Conservation (phyloP, 2,113 vertebrate genomes). For the Nestor notabilis region DNA sequence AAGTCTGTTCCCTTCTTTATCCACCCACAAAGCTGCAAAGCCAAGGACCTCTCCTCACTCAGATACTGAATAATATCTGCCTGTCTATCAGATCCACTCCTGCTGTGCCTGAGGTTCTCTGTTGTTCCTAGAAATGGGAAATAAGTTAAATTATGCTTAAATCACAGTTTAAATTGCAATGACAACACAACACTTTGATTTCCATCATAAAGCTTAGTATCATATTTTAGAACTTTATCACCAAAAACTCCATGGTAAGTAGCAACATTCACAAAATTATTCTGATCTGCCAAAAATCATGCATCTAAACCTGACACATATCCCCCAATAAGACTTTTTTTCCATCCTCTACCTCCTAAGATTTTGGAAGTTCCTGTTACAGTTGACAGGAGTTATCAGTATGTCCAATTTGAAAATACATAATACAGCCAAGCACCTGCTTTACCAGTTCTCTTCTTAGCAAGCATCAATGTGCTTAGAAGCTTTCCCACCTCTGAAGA, state of each 20-base stretch:
- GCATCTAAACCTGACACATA: neutral
- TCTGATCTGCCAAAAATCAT: neutral
- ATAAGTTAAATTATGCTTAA: neutral
- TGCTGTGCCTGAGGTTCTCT: constrained; percentile 86
- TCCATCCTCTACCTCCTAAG: neutral
- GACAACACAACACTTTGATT: neutral
- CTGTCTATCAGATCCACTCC: constrained; percentile 90
- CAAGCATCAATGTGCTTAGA: neutral
- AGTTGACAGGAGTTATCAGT: neutral
- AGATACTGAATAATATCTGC: constrained; percentile 86
- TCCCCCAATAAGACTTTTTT: neutral
- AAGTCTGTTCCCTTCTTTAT: constrained; percentile 88
- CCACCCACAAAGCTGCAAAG: constrained; percentile 96
- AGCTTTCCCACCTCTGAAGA: neutral
- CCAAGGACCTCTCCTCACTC: constrained; percentile 92
- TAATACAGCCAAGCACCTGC: neutral
- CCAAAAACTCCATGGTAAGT: neutral
- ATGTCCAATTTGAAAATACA: neutral
- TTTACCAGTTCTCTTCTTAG: neutral
- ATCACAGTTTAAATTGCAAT: neutral
- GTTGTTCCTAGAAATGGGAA: constrained; percentile 80
- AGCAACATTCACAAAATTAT: neutral
- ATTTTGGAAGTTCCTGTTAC: neutral
- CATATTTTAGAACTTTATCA: neutral
- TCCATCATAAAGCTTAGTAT: neutral